These are phyloP conservation scores for Drosophila antonietae DNA, from an alignment of 2,888 invertebrate genomes.

Conservation along the genomic window DNA sequence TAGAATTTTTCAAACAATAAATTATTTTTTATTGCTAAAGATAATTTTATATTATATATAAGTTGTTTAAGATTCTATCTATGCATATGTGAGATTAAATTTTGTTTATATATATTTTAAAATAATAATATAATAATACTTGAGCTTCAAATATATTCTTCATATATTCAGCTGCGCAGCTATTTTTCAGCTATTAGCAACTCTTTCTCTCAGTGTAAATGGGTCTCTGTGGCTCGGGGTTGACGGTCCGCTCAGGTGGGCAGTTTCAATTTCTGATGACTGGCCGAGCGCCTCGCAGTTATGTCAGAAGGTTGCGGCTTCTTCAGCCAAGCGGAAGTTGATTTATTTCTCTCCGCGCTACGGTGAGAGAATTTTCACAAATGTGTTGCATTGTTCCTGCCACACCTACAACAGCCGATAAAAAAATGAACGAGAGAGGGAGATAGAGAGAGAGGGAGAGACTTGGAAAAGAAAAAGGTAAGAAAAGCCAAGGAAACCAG, in stretches of 20 bases:
- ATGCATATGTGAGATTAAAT: no score
- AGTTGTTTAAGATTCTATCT: no score
- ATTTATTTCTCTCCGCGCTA: conserved; percentile 72
- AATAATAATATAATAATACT: no score
- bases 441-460: background rate
- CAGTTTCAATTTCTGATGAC: conserved; percentile 59
- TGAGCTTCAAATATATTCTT: no score
- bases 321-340: conserved; percentile 82
- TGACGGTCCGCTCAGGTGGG: conserved; percentile 56
- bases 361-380: conserved; percentile 72
- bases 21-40: no score
- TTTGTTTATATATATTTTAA: no score
- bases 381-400: conserved; percentile 71
- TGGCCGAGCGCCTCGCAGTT: conserved; percentile 70
- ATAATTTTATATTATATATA: no score
- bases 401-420: conserved; percentile 32
- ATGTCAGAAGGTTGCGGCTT: conserved; percentile 63
- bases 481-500: conserved; percentile 25
- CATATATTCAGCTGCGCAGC: no score
- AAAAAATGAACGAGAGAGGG: background rate
- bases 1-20: no score
- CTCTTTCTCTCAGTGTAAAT: background rate
- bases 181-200: no score
- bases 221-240: background rate
- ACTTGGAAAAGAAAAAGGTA: conserved; percentile 10